Base-by-base conservation (phyloP, 2,888 invertebrate genomes). In the Lithophane semibrunnea region DNA sequence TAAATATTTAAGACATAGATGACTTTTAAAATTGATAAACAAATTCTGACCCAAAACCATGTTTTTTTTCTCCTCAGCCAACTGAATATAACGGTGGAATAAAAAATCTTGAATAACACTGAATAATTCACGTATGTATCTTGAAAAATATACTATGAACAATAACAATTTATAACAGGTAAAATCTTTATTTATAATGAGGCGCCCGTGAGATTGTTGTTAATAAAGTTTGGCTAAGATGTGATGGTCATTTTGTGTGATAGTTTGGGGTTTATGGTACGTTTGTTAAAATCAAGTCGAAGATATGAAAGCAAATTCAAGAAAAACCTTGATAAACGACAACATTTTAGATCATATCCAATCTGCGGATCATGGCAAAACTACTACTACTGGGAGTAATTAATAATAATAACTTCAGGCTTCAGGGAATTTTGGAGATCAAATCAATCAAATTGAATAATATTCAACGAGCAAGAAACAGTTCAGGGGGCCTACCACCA, bases 201-300 rank as follows among this genome's bases (percentile, higher is more conserved):
- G 80, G 79, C 77, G 76, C 77, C 88, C 86, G 86, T 76, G 78
- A 86, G 86, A 91, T 90, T 89, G 86, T 77, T 77, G 83, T 82
- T 87, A 86, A 86, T 87, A 83, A 75, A 85, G 80, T 86, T 86
- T 75, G 76, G 61, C 68, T 81, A 81, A 88, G 87, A 86, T 58
- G 75, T 65, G 80, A 80, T 82, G 80, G 79, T 73, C 89, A 88
- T 70, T 86, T 86, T 76, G 85, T 65, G 81, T 77, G 63, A 69
- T 81, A 74, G 67, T 75, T 85, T 75, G 47, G 66, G 63, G 54
- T 56, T 72, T 66, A 63, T 52, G 18, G 8, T 37, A 64, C 72
- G 71, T 47, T 21, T 63, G 63, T 52, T 29, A 49, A 56, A 63
- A 54, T 24, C 21, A 70, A 81, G 24, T 24, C 56, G 56, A 18